These are phyloP conservation scores for Gavia stellata DNA, from an alignment of 2,113 vertebrate species.

Conservation along the genomic window DNA sequence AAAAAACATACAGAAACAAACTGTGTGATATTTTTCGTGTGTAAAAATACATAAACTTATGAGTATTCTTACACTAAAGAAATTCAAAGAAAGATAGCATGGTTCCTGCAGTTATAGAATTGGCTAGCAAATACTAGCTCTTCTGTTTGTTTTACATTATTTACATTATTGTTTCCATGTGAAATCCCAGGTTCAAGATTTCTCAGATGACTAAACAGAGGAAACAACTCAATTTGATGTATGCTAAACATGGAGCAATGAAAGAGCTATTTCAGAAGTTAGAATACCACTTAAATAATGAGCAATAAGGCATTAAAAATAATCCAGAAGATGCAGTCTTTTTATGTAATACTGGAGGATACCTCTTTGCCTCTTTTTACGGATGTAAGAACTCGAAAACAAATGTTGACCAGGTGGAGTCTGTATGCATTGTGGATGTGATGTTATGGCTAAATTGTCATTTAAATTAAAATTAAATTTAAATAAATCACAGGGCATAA, in stretches of 20 bases:
- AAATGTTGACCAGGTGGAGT: neutral
- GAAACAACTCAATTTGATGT: neutral
- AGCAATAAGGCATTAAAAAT: neutral
- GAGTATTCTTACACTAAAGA: neutral
- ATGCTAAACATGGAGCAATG: neutral
- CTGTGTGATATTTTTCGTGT: neutral
- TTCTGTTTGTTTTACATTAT: neutral
- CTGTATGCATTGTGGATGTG: neutral
- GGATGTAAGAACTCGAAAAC: neutral
- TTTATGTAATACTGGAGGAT: neutral
- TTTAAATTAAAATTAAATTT: conserved; percentile 5
- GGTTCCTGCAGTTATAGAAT: neutral
- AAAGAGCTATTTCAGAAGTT: neutral
- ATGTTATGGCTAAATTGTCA: neutral
- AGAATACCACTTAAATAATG: neutral
- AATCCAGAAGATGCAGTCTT: neutral
- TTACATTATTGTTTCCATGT: neutral
- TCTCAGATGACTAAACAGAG: neutral
- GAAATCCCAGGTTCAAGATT: neutral
- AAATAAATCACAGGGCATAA: neutral
- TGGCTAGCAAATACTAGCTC: neutral
- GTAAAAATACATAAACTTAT: neutral
- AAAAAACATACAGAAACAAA: neutral
- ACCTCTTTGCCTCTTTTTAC: neutral
- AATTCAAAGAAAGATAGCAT: neutral